phyloP scores from a whole-genome alignment of 2,888 invertebrate species.

The Agrilus biguttatus region DNA sequence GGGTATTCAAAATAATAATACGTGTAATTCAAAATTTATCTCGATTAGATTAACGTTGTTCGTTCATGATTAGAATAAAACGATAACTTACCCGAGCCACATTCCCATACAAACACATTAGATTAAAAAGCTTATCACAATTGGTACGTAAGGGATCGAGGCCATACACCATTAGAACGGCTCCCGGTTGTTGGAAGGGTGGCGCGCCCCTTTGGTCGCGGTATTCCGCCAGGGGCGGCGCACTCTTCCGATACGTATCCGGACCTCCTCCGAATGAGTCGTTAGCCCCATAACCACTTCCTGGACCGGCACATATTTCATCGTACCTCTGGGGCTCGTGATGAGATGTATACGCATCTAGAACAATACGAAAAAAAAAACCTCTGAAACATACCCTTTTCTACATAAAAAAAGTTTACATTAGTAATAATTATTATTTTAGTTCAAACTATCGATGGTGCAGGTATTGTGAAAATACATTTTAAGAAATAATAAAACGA shows the following conservation, averaged over 20 bases:
- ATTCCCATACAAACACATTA: constrained; percentile 98
- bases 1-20: too few relatives aligned
- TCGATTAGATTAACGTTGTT: not conserved
- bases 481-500: too few relatives aligned
- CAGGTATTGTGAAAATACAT: too few relatives aligned
- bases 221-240: constrained; percentile 37
- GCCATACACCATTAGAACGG: constrained; percentile 97
- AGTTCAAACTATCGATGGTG: too few relatives aligned
- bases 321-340: constrained; percentile 27
- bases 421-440: too few relatives aligned
- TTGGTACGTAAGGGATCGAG: constrained; percentile 87
- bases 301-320: constrained; percentile 29
- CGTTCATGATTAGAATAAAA: constrained; percentile 2
- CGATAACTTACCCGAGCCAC: constrained; percentile 74
- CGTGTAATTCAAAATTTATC: not conserved
- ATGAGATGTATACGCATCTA: constrained; percentile 27
- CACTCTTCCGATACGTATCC: constrained; percentile 25
- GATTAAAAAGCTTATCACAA: constrained; percentile 91
- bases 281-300: constrained; percentile 15
- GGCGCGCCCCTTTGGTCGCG: constrained; percentile 22
- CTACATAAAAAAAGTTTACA: too few relatives aligned
- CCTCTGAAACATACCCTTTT: too few relatives aligned
- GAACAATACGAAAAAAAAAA: constrained; percentile 8
- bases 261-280: constrained; percentile 21
- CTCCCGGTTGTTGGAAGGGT: constrained; percentile 50